Percentiles rank a stretch among this genome's conserved stretches.
phyloP scores from a whole-genome alignment of 2,113 vertebrate species.

The Syrrhaptes paradoxus region DNA sequence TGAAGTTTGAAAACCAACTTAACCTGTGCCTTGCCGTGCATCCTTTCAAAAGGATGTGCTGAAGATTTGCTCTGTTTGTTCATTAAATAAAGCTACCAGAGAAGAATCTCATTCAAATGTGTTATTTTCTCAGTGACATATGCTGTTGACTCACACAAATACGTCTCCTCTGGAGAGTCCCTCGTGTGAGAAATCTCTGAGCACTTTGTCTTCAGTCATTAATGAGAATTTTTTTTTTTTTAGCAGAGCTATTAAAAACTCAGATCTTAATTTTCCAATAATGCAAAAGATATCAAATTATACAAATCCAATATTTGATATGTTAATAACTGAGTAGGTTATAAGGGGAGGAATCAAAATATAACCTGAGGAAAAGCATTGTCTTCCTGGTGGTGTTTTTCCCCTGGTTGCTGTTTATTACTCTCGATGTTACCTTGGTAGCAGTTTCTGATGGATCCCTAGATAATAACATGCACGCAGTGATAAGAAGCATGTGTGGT shows the following conservation, averaged over 20 bases:
- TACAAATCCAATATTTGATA: background rate
- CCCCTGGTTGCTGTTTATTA: background rate
- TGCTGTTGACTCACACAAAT: conserved; percentile 55
- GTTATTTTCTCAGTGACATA: conserved; percentile 25
- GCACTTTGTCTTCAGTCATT: background rate
- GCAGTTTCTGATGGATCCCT: background rate
- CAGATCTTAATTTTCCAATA: conserved; percentile 1
- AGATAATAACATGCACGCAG: background rate
- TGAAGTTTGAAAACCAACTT: conserved; percentile 15
- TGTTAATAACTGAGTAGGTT: background rate
- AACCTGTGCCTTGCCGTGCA: background rate
- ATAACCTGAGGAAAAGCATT: background rate
- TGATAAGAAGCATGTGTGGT: background rate
- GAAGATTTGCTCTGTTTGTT: conserved; percentile 17
- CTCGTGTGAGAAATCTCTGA: background rate
- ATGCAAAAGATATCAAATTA: background rate
- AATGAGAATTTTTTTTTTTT: background rate
- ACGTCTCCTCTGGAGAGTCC: conserved; percentile 34
- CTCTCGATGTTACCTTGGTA: conserved; percentile 42
- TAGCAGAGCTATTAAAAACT: background rate
- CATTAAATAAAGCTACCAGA: conserved; percentile 22
- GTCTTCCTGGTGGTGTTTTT: background rate
- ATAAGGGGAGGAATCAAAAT: background rate
- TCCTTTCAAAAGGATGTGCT: background rate
- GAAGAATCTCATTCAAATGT: conserved; percentile 14